These are phyloP conservation scores for Copsychus sechellarum DNA, from an alignment of 2,113 vertebrate species.

Conservation along the genomic window DNA sequence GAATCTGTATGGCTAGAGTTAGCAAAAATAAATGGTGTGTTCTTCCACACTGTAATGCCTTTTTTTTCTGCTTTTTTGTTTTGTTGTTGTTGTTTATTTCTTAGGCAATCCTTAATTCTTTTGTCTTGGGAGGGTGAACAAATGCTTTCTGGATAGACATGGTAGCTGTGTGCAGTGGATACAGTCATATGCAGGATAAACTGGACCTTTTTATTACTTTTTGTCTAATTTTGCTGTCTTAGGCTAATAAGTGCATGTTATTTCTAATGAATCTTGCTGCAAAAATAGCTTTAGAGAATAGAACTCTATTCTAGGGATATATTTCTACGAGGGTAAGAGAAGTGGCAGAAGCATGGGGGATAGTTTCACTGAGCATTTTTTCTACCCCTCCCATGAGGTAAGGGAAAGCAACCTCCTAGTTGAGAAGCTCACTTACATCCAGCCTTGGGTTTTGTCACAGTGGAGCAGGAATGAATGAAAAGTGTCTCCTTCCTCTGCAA, in stretches of 20 bases:
- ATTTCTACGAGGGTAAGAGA: not conserved
- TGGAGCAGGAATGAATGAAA: not conserved
- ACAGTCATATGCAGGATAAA: not conserved
- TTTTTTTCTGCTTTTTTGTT: not conserved
- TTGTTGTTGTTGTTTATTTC: not conserved
- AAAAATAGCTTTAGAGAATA: not conserved
- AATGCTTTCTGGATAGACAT: not conserved
- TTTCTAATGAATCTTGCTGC: not conserved
- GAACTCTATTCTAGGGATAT: not conserved
- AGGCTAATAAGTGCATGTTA: not conserved
- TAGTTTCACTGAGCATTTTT: not conserved
- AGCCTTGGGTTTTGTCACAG: not conserved
- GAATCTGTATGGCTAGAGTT: not conserved
- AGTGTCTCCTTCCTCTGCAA: not conserved
- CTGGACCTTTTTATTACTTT: not conserved
- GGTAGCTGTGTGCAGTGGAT: not conserved
- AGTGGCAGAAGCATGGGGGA: not conserved
- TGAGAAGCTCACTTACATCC: fast-evolving
- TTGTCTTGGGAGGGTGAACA: not conserved
- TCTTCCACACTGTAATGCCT: not conserved
- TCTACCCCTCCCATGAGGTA: not conserved
- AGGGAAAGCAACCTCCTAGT: not conserved
- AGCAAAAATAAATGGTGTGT: not conserved
- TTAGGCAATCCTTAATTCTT: not conserved
- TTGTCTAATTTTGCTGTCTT: not conserved